Conservation (phyloP, 92 coral and sea anemone species). For the Palythoa grandis region DNA sequence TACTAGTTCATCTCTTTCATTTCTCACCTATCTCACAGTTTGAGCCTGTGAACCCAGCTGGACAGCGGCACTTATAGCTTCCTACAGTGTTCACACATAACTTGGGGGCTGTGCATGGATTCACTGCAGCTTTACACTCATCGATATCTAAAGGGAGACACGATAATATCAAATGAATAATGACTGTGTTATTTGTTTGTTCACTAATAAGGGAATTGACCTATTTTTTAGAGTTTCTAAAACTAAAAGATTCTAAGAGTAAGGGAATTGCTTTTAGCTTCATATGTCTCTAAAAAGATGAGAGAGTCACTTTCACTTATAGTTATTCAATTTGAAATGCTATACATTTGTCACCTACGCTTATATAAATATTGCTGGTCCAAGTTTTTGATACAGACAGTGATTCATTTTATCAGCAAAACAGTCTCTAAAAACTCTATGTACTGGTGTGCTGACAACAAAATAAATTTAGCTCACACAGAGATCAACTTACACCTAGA, state of each 20-base stretch:
- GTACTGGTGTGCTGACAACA: too few relatives aligned
- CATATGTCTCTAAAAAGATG: too few relatives aligned
- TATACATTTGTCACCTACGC: too few relatives aligned
- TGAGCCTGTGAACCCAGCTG: constrained; percentile 22
- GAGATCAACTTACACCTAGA: too few relatives aligned
- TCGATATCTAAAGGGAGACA: constrained; percentile 20
- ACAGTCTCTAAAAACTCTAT: too few relatives aligned
- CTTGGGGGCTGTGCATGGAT: constrained; percentile 8
- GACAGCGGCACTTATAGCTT: constrained; percentile 22
- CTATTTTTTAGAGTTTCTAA: not conserved
- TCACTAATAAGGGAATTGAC: not conserved
- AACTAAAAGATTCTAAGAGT: not conserved
- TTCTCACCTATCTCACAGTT: constrained; percentile 15
- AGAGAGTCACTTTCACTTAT: too few relatives aligned
- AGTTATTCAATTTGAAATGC: too few relatives aligned
- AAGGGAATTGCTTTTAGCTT: too few relatives aligned
- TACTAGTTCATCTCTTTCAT: not conserved
- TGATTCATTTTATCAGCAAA: too few relatives aligned
- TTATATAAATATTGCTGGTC: too few relatives aligned
- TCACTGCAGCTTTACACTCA: constrained; percentile 10
- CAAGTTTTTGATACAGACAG: too few relatives aligned
- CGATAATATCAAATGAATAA: not conserved
- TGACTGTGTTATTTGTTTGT: not conserved
- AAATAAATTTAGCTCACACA: too few relatives aligned
- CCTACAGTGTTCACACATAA: constrained; percentile 14